phyloP scores from a whole-genome alignment of 2,113 vertebrate species.

The Eudyptes chrysolophus region DNA sequence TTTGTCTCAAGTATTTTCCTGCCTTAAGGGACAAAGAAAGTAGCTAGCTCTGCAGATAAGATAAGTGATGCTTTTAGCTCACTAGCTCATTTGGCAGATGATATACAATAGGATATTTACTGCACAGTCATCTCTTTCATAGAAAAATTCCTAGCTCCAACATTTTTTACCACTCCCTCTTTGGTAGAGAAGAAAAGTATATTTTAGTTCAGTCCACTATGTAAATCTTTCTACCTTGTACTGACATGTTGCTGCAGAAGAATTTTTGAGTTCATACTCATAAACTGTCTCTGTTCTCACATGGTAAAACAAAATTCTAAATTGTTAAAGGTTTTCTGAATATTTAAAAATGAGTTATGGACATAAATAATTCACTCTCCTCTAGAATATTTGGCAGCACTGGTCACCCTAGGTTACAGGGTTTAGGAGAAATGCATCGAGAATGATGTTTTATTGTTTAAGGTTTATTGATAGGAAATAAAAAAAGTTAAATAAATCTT shows the following conservation, averaged over 20 bases:
- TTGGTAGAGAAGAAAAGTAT: neutral
- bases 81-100: neutral
- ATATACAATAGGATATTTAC: conserved; percentile 13
- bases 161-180: neutral
- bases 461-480: neutral
- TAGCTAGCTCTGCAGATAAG: neutral
- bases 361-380: neutral
- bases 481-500: neutral
- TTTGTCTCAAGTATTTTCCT: neutral
- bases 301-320: neutral
- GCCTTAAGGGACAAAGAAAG: neutral
- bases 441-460: neutral
- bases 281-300: neutral
- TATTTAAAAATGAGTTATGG: neutral
- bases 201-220: neutral
- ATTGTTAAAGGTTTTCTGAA: neutral
- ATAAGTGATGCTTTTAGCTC: neutral
- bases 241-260: neutral
- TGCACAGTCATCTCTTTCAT: neutral
- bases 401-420: neutral
- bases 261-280: neutral
- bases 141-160: neutral
- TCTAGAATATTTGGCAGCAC: neutral
- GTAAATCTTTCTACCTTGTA: neutral
- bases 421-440: neutral